These are phyloP conservation scores for Wiebesia pumilae DNA, from an alignment of 1,140 invertebrate species.

Conservation along the genomic window DNA sequence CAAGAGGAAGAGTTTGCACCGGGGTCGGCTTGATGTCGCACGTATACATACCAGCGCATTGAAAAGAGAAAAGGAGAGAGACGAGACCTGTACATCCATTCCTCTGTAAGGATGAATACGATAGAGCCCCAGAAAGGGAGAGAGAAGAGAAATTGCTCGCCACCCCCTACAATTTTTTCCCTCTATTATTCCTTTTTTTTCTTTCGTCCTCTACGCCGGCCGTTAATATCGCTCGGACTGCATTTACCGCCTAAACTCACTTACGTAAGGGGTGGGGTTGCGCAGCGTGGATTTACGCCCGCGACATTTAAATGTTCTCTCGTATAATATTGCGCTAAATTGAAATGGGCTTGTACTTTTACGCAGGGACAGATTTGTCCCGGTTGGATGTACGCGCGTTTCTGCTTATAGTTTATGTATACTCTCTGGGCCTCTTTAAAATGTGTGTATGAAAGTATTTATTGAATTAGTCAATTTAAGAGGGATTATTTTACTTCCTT, in stretches of 20 bases:
- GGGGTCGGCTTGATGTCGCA: conserved; percentile 28
- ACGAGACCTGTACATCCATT: conserved; percentile 46
- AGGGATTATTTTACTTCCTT: background rate
- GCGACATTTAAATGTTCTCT: conserved; percentile 55
- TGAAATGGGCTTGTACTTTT: conserved; percentile 50
- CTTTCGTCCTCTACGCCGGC: conserved; percentile 55
- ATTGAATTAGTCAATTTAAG: conserved; percentile 29
- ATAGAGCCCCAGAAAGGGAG: conserved; percentile 51
- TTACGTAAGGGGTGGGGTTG: conserved; percentile 50
- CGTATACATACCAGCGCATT: background rate
- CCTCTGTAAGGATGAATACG: conserved; percentile 55
- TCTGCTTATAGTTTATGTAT: background rate
- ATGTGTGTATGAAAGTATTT: conserved; percentile 4
- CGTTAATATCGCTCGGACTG: conserved; percentile 60
- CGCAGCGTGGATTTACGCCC: conserved; percentile 53
- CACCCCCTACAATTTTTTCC: conserved; percentile 32
- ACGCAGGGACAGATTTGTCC: conserved; percentile 37
- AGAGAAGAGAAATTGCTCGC: background rate
- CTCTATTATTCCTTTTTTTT: conserved; percentile 46
- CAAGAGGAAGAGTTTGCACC: background rate
- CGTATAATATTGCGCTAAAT: conserved; percentile 51
- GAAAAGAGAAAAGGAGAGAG: background rate
- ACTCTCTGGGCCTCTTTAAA: background rate
- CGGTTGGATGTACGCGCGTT: background rate
- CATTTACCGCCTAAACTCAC: conserved; percentile 58